Evolutionary conservation across 2,888 invertebrate genomes (phyloP).

Genomic region (Morpho helenor): DNA sequence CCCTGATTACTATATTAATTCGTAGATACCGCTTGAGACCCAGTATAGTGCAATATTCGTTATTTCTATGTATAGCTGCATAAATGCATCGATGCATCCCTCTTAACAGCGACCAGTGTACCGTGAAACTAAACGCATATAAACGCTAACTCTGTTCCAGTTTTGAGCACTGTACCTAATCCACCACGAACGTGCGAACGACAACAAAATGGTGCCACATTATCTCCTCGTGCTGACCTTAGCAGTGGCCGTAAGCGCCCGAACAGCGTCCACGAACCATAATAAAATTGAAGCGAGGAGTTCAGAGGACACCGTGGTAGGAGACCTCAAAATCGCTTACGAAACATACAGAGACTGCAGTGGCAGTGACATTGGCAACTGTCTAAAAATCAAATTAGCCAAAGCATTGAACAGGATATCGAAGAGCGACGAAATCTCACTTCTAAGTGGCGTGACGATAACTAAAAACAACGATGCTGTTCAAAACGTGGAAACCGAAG

Average conservation of each 20-base stretch:
- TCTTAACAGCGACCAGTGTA: constrained; percentile 63
- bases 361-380: constrained; percentile 83
- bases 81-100: constrained; percentile 73
- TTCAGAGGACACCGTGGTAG: constrained; percentile 74
- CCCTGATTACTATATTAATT: too few relatives aligned
- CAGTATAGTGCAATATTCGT: constrained; percentile 2
- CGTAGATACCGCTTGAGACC: background rate
- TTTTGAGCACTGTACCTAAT: constrained; percentile 66
- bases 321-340: constrained; percentile 85
- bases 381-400: constrained; percentile 89
- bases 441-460: constrained; percentile 88
- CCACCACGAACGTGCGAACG: constrained; percentile 60
- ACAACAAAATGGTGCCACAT: constrained; percentile 77
- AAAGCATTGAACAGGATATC: constrained; percentile 87
- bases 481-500: constrained; percentile 81
- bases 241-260: constrained; percentile 71
- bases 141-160: constrained; percentile 66
- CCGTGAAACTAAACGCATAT: constrained; percentile 75
- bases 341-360: constrained; percentile 91
- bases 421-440: constrained; percentile 82
- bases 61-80: constrained; percentile 43
- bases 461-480: constrained; percentile 80
- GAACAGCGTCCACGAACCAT: constrained; percentile 72
- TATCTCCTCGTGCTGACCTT: constrained; percentile 79
- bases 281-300: constrained; percentile 65